Conservation (phyloP, 2,888 invertebrate genomes). For the Oasisia sp. region DNA sequence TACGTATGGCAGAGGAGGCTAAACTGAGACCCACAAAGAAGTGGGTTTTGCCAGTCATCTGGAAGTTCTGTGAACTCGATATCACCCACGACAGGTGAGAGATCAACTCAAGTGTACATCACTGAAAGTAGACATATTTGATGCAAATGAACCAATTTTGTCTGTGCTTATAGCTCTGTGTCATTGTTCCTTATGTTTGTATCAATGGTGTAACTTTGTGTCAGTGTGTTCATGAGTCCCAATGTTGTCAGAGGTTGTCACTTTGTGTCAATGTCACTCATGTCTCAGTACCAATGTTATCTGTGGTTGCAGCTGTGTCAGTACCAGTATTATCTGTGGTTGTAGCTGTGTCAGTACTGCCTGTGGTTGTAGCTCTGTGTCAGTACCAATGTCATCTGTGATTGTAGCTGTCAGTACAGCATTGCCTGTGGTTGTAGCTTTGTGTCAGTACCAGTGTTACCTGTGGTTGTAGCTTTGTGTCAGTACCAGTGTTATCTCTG, state of each 20-base stretch:
- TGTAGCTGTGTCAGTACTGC: constrained; percentile 74
- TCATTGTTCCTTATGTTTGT: not conserved
- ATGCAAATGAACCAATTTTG: no score
- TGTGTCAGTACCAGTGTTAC: constrained; percentile 72
- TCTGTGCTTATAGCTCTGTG: no score
- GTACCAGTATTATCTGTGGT: not conserved
- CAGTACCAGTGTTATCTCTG: constrained; percentile 65
- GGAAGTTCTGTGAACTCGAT: constrained; percentile 96
- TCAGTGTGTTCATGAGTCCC: constrained; percentile 72
- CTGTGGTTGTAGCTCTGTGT: constrained; percentile 74
- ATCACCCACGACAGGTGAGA: constrained; percentile 38
- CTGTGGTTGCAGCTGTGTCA: constrained; percentile 72
- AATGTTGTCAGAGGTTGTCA: constrained; percentile 60
- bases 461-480: constrained; percentile 74
- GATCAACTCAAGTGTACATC: no score
- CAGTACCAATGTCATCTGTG: constrained; percentile 58
- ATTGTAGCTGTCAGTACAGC: constrained; percentile 67
- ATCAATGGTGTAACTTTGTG: constrained; percentile 48
- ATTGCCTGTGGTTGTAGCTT: constrained; percentile 67
- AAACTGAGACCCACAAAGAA: constrained; percentile 26
- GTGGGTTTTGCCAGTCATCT: constrained; percentile 77
- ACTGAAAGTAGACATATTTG: no score
- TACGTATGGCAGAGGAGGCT: constrained; percentile 33
- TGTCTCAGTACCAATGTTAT: not conserved
- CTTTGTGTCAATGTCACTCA: constrained; percentile 84